A percentile compares a stretch with the other conserved stretches of the same genome.
Conservation (phyloP, 2,888 invertebrate genomes). For the Amphipoea oculea region DNA sequence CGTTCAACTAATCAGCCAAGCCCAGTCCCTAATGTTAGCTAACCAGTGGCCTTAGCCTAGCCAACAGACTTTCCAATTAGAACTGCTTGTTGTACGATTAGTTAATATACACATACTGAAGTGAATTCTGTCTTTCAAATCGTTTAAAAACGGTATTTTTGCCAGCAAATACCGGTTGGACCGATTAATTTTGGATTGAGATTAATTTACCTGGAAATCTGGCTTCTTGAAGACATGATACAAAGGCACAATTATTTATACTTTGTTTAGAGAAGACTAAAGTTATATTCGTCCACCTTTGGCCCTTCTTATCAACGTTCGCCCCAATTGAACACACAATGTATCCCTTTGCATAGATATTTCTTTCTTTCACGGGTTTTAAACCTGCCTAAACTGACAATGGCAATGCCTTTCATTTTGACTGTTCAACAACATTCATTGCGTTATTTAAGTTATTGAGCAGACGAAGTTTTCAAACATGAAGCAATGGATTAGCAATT, state of each 20-base stretch:
- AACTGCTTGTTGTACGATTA: not conserved
- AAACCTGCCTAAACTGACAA: not conserved
- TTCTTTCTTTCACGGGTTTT: not conserved
- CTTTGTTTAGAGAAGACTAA: not conserved
- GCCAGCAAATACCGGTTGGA: not conserved
- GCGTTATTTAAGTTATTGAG: not conserved
- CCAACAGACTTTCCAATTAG: not conserved
- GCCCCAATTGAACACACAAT: not conserved
- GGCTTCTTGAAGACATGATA: not conserved
- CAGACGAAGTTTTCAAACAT: not conserved
- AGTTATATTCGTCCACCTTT: constrained; percentile 13
- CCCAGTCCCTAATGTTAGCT: not conserved
- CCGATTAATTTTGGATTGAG: too few relatives aligned
- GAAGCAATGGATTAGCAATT: not conserved
- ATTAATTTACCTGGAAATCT: not conserved
- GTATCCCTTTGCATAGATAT: not conserved
- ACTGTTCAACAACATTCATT: not conserved
- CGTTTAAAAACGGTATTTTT: not conserved
- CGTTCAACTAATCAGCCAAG: not conserved
- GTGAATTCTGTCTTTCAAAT: not conserved
- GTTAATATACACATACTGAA: not conserved
- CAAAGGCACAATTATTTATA: constrained; percentile 1
- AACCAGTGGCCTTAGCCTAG: not conserved
- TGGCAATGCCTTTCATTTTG: not conserved
- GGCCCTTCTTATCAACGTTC: constrained; percentile 6